phyloP scores from a whole-genome alignment of 2,888 invertebrate species.

The Rugalucina vietnamica region DNA sequence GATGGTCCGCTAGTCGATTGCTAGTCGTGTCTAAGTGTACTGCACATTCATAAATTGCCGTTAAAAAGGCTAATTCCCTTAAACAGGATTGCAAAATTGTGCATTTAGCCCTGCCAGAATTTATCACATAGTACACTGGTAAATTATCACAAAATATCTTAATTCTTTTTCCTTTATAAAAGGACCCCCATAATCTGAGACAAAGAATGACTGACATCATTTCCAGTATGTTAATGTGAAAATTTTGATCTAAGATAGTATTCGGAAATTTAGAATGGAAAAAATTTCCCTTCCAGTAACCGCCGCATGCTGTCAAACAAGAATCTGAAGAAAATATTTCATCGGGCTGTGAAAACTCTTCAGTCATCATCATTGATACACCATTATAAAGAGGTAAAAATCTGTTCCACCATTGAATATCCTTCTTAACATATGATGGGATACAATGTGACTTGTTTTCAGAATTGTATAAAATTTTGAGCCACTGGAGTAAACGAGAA shows the following conservation, averaged over 20 bases:
- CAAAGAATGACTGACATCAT: neutral
- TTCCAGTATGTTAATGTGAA: constrained; percentile 10
- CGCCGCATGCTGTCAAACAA: constrained; percentile 17
- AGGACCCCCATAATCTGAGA: neutral
- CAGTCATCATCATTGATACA: too few species aligned
- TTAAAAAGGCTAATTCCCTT: neutral
- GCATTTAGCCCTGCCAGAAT: neutral
- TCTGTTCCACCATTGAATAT: too few species aligned
- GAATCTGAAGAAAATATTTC: constrained; percentile 11
- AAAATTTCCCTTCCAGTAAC: neutral
- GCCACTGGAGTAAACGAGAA: too few species aligned
- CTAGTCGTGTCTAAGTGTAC: neutral
- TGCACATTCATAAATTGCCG: neutral
- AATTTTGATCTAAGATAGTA: neutral
- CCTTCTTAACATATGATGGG: too few species aligned
- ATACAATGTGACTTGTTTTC: too few species aligned
- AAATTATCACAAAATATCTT: neutral
- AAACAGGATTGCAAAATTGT: neutral
- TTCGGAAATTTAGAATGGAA: constrained; percentile 10
- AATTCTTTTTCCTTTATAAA: neutral
- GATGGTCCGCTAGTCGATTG: neutral
- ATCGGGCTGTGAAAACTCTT: too few species aligned
- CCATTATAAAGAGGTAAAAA: too few species aligned
- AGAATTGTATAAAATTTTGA: too few species aligned
- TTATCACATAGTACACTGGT: neutral